Conservation (phyloP, 2,888 invertebrate species). For the Argynnis bischoffii region DNA sequence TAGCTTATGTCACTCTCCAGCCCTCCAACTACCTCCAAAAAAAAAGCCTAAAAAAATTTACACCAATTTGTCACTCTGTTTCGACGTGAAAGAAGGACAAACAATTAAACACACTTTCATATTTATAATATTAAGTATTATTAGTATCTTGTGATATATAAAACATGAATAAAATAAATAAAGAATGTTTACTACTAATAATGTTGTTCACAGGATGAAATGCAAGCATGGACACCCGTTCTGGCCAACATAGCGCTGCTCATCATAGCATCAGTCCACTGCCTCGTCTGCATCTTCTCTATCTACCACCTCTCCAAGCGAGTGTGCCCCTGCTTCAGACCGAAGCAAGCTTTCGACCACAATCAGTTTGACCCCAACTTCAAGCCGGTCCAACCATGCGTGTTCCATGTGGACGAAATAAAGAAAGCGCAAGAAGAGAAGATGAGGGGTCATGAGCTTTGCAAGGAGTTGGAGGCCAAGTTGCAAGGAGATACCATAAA, state of each 20-base stretch:
- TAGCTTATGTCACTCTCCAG: too few species aligned
- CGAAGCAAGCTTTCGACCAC: constrained; percentile 74
- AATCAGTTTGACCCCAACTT: constrained; percentile 76
- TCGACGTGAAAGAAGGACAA: too few species aligned
- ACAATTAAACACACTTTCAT: too few species aligned
- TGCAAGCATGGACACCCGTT: constrained; percentile 83
- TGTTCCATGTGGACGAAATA: constrained; percentile 68
- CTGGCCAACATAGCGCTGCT: constrained; percentile 84
- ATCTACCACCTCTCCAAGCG: constrained; percentile 80
- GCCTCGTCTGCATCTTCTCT: constrained; percentile 76
- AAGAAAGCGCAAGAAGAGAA: constrained; percentile 58
- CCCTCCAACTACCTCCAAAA: too few species aligned
- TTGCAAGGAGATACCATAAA: constrained; percentile 62
- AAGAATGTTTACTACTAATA: too few species aligned
- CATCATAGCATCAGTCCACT: constrained; percentile 82
- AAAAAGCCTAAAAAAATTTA: too few species aligned
- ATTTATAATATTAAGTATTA: too few species aligned
- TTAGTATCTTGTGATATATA: too few species aligned
- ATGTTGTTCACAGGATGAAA: constrained; percentile 66
- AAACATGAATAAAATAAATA: too few species aligned
- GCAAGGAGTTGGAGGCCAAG: constrained; percentile 69
- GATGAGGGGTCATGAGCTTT: constrained; percentile 59
- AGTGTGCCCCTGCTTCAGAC: constrained; percentile 81
- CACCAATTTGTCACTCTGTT: too few species aligned
- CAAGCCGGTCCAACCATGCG: constrained; percentile 59